A percentile compares a stretch with the other conserved stretches of the same genome.
Evolutionary conservation across 2,888 invertebrate species (phyloP).

Genomic region (Orthosia cruda): DNA sequence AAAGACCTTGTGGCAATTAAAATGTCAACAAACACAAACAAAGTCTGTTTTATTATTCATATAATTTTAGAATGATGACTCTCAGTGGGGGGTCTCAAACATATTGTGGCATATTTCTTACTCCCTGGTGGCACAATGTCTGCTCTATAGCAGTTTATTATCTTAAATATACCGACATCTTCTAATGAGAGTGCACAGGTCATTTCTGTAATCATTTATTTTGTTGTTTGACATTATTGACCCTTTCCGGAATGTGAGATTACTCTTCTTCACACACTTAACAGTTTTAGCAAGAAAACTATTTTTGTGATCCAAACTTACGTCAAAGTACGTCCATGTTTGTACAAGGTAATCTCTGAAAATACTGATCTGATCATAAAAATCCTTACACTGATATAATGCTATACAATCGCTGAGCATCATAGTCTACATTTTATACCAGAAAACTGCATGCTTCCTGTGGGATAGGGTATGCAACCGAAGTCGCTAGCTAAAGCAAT

Average conservation of each 20-base stretch:
- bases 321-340: too few species aligned
- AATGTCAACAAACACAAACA: constrained; percentile 40
- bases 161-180: not conserved
- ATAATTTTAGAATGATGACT: not conserved
- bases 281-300: too few species aligned
- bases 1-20: constrained; percentile 47
- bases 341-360: not conserved
- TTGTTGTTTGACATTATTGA: constrained; percentile 25
- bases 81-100: constrained; percentile 61
- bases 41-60: not conserved
- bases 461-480: not conserved
- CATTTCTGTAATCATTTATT: constrained; percentile 32
- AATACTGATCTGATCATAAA: not conserved
- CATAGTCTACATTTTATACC: not conserved
- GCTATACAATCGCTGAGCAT: not conserved
- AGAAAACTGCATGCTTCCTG: not conserved
- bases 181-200: constrained; percentile 51
- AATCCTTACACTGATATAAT: not conserved
- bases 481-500: not conserved
- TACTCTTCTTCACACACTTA: not conserved
- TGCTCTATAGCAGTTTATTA: not conserved
- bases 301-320: too few species aligned
- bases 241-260: constrained; percentile 14
- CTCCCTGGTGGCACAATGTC: constrained; percentile 26
- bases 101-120: not conserved